Evolutionary conservation across 2,113 vertebrate genomes (phyloP).

Genomic region (Steatornis caripensis): DNA sequence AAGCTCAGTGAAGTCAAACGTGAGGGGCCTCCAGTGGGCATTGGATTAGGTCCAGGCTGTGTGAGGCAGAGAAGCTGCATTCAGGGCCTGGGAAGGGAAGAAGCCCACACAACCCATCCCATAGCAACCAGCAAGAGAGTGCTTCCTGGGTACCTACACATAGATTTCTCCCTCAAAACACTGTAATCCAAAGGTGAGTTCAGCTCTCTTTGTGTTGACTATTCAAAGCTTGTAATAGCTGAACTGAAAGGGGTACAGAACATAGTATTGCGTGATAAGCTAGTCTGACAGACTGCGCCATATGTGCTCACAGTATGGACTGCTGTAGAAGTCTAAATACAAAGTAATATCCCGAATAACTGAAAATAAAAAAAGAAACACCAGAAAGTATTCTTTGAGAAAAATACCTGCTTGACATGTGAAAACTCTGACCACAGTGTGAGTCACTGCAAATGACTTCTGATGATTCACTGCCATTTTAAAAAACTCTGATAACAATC

Average conservation of each 20-base stretch:
- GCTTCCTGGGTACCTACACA: background rate
- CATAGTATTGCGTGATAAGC: background rate
- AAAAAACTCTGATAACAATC: background rate
- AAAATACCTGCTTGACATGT: conserved; percentile 24
- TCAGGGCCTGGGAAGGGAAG: background rate
- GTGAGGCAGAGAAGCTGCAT: background rate
- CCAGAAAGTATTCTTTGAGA: conserved; percentile 3
- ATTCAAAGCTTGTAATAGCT: background rate
- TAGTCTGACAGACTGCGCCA: background rate
- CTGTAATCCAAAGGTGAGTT: background rate
- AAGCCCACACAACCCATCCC: background rate
- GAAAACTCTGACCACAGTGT: conserved; percentile 20
- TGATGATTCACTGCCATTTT: conserved; percentile 48
- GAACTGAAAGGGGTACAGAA: background rate
- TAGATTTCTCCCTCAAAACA: background rate
- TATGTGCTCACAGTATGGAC: background rate
- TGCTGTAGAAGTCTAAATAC: background rate
- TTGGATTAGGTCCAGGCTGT: background rate
- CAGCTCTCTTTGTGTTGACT: background rate
- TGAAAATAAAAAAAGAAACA: background rate
- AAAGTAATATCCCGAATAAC: background rate
- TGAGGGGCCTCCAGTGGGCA: background rate
- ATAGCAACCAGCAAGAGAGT: background rate
- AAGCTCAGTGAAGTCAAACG: background rate
- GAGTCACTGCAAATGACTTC: conserved; percentile 44